Percentiles rank a stretch among this genome's conserved stretches.
phyloP scores from a whole-genome alignment of 1,140 invertebrate species.

The Saccostrea glomerata region DNA sequence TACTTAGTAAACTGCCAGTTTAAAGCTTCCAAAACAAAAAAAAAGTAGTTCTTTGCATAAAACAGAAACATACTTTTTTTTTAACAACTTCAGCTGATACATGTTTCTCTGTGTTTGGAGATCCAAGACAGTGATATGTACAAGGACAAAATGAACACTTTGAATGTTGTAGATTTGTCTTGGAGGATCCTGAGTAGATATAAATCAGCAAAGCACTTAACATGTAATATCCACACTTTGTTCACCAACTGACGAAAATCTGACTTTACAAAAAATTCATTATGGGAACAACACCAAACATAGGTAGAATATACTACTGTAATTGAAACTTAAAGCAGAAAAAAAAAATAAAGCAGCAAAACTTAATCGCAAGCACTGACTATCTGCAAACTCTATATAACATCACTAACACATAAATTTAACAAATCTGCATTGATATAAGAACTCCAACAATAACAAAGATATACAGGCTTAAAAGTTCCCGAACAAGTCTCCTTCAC shows the following conservation, averaged over 20 bases:
- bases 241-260: too few species aligned
- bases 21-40: not conserved
- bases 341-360: not conserved
- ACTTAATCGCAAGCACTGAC: not conserved
- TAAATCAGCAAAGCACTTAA: not conserved
- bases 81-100: not conserved
- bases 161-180: not conserved
- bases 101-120: too few species aligned
- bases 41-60: not conserved
- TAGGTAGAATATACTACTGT: not conserved
- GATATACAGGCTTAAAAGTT: not conserved
- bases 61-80: not conserved
- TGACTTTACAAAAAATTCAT: too few species aligned
- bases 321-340: not conserved
- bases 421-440: not conserved
- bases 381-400: not conserved
- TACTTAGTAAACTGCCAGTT: not conserved
- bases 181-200: not conserved
- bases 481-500: not conserved
- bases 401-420: not conserved
- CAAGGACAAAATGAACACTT: not conserved
- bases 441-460: conserved; percentile 7
- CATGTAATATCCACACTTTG: too few species aligned
- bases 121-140: conserved; percentile 10
- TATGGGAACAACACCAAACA: not conserved